Evolutionary conservation across 1,140 invertebrate genomes (phyloP), one percentile per base, ranked within the genome.

Genomic region (Ceratoteleas bidentatus): DNA sequence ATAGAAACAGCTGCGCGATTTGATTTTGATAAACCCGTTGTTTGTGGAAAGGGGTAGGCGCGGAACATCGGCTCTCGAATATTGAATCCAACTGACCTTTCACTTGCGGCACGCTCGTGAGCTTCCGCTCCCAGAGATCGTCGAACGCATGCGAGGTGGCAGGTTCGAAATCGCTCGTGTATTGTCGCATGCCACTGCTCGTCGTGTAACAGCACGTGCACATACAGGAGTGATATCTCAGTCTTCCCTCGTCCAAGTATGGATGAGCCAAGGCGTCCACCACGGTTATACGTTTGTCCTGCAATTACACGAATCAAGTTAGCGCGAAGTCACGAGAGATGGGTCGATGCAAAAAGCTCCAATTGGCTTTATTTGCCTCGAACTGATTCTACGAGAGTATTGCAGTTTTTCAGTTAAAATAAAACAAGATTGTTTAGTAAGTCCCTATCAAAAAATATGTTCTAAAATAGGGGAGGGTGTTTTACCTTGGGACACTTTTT

Each of bases 221-320:
- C 99, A 99, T 99, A 91, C 99, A 99, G 47, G 98, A 99, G 92
- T 99, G 99, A 92, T 99, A 99, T 85, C 99, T 94, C 78, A 99
- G 93, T 82, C 99, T 94, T 54, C 99, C 99, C 91, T 99, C 99
- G 87, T 99, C 98, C 66, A 99, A 93, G 92, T 99, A 99, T 10
- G 98, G 97, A 93, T 99, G 98, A 69, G 96, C 95, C 78, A 99
- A 92, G 6, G 99, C 98, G 89, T 99, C 96, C 40, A 96, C 95
- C 52, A 99, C 97, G 6, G 95, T 96, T 88, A 99, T 98, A 87
- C 98, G 94, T 91, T 99, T 98, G 85, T 97, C 96, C 96, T 98
- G 89, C n/a, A 72, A 60, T 15, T n/a, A n/a, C n/a, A n/a, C n/a
- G n/a, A n/a, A n/a, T n/a, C n/a, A n/a, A n/a, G n/a, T n/a, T n/a